Base-by-base conservation (phyloP, 2,888 invertebrate genomes). In the Nomada fabriciana region DNA sequence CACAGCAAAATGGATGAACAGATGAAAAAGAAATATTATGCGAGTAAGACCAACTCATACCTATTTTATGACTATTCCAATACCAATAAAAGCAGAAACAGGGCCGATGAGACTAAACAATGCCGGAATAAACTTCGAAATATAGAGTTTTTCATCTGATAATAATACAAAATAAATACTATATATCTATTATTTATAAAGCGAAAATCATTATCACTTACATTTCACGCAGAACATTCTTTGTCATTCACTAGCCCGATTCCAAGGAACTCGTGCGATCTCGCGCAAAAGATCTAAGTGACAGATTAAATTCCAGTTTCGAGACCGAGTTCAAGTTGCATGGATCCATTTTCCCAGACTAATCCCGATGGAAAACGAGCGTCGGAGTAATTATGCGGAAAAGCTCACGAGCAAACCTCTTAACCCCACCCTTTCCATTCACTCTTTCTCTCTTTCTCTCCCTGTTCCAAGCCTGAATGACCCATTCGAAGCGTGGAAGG, bases 371-470 rank as follows among this genome's bases (percentile, higher is more conserved):
- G 59, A 69, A 69, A 76, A 76, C 63, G 57, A 63, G 77, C 50
- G 55, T 20, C 43, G 69, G 77, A 76, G 64, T 69, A 79, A 79
- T 79, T 79, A 79, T 42, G 77, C 43, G 50, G 52, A 55, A 57
- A 52, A 69, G 50, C 77, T 20, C 43, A 36, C 61, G 43, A 10
- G 43, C 67, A 20, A 61, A 60, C 42, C 23, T 9, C 13, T 23
- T 25, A 2, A 42, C 23, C 15, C 55, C 68, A 2, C 20, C 18
- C 18, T 13, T 25, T 25, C 25, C 25, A 25, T 25, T 25, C 25
- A 25, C 25, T 25, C 25, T 25, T 5, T 18, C 36, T n/a, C 36
- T 42, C 36, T 55, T n/a, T 20, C 23, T 20, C 20, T 53, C 53
- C 11, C 15, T 55, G 61, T 20, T 25, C 50, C 52, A 36, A 50